Evolutionary conservation across 1,140 invertebrate genomes (phyloP), one percentile per base, ranked within the genome.

Genomic region (Antheraea pernyi): DNA sequence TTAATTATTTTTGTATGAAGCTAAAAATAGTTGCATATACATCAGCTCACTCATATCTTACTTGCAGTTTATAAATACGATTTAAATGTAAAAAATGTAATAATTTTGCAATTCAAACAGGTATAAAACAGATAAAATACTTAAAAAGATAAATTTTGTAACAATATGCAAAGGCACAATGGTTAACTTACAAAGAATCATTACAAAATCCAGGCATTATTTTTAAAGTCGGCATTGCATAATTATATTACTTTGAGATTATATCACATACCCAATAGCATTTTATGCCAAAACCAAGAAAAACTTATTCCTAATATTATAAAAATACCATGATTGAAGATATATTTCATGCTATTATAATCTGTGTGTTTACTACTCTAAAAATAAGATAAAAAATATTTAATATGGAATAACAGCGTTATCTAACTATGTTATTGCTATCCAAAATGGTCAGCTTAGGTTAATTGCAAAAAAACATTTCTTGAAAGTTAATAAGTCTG

Each of bases 121-220:
- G 39, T 11, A 42, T 42, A 30, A 30, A 30, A 9, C 39, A 42
- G 11, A 42, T 42, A 42, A 42, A 42, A 11, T 7, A 42, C 7
- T 4, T 0, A 42, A 42, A 42, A 42, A 9, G 7, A 42, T 42
- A 42, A 42, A 42, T 42, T n/a, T 8, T 42, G 39, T 42, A 42
- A 42, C 61, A 63, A 16, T 63, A 63, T 63, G 16, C 61, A 37
- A 63, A 63, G 61, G 61, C 61, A 63, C 61, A 63, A 63, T 63
- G 61, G 61, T 63, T 22, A 63, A 63, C 30, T 37, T 63, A 13
- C 61, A 22, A 37, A 18, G 19, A 63, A 63, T 63, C 16, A 7
- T n/a, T 30, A 63, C 22, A 19, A 13, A 53, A 53, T 22, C 10
- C 11, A 63, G 36, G 61, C 11, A 11, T 63, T 37, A 18, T 63